These are phyloP conservation scores for Galemys pyrenaicus DNA, from an alignment of 2,113 vertebrate species.

Conservation along the genomic window DNA sequence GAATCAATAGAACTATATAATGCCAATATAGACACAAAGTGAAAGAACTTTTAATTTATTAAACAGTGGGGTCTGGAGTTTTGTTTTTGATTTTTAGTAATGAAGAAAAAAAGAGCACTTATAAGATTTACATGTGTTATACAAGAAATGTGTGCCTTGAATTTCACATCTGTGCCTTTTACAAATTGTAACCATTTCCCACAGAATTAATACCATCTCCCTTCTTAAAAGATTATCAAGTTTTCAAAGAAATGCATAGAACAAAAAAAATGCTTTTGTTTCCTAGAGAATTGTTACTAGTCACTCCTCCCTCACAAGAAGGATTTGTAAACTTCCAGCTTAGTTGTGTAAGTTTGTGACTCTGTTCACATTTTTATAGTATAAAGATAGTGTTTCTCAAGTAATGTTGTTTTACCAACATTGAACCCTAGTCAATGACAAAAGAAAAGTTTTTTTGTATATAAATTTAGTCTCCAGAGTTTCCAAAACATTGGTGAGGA, in stretches of 20 bases:
- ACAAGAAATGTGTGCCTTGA: neutral
- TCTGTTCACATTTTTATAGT: neutral
- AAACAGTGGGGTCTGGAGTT: neutral
- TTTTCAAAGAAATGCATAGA: constrained; percentile 26
- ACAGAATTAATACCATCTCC: constrained; percentile 3
- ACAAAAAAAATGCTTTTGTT: neutral
- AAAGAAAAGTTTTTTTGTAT: constrained; percentile 55
- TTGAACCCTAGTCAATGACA: constrained; percentile 17
- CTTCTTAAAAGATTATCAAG: neutral
- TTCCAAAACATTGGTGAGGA: constrained; percentile 70
- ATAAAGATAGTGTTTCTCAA: neutral
- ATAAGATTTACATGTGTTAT: neutral
- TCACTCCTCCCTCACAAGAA: neutral
- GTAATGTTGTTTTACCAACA: neutral
- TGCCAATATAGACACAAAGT: neutral
- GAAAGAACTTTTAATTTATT: neutral
- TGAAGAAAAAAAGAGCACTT: neutral
- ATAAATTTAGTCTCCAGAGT: constrained; percentile 49
- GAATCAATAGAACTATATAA: neutral
- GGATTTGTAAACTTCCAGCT: neutral
- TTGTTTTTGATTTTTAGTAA: neutral
- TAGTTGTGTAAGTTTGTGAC: neutral
- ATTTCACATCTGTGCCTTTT: neutral
- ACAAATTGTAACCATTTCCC: constrained; percentile 36
- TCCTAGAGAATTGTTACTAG: neutral